phyloP scores from a whole-genome alignment of 1,140 invertebrate species.

The Anastrepha obliqua region DNA sequence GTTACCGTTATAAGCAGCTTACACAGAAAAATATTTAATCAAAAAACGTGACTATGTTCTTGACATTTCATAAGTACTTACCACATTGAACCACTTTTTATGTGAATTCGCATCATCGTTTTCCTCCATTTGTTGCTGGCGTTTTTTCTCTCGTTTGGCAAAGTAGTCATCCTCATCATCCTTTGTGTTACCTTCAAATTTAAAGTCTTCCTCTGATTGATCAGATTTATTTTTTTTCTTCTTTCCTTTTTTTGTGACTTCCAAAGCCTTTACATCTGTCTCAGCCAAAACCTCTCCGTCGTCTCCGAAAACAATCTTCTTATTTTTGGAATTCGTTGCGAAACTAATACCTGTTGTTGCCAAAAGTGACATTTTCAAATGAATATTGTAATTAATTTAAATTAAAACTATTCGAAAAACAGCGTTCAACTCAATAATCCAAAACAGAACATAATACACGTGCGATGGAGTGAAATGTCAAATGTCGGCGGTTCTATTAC shows the following conservation, averaged over 20 bases:
- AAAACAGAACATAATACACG: conserved; percentile 21
- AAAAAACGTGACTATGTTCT: not conserved
- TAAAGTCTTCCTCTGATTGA: not conserved
- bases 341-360: conserved; percentile 60
- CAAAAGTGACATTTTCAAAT: conserved; percentile 64
- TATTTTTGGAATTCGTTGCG: conserved; percentile 63
- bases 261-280: conserved; percentile 29
- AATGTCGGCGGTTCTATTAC: not conserved
- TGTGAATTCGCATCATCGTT: conserved; percentile 61
- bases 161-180: conserved; percentile 62
- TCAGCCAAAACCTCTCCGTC: conserved; percentile 63
- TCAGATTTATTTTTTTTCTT: conserved; percentile 54
- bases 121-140: conserved; percentile 60
- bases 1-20: too few species aligned
- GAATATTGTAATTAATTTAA: not conserved
- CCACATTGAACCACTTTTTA: conserved; percentile 72
- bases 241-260: conserved; percentile 58
- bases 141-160: conserved; percentile 57
- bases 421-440: not conserved
- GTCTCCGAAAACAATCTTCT: conserved; percentile 70
- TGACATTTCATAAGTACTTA: conserved; percentile 56
- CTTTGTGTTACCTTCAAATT: conserved; percentile 61
- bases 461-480: conserved; percentile 32
- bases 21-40: too few species aligned
- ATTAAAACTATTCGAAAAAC: not conserved